Percentiles rank a stretch among this genome's conserved stretches.
These are phyloP conservation scores for Lampropteryx suffumata DNA, from an alignment of 2,888 invertebrate species.

Conservation along the genomic window DNA sequence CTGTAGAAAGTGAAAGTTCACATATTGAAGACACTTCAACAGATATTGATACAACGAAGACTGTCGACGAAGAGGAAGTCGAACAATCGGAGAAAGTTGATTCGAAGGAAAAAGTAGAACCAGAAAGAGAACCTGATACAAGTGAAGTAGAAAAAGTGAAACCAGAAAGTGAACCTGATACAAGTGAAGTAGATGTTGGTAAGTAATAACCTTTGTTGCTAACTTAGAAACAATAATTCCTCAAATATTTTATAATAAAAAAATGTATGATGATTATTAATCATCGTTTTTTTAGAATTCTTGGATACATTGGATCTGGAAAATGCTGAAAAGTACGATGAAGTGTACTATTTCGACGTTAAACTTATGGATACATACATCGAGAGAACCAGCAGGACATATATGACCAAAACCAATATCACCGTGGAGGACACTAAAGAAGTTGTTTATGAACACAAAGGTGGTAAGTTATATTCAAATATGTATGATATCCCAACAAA, in stretches of 20 bases:
- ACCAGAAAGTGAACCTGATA: not conserved
- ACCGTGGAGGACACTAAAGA: constrained; percentile 12
- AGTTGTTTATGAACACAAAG: constrained; percentile 25
- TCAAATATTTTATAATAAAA: no score
- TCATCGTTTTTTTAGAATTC: not conserved
- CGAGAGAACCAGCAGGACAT: constrained; percentile 27
- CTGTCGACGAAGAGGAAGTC: not conserved
- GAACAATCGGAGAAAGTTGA: not conserved
- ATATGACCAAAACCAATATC: constrained; percentile 4
- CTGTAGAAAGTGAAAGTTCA: constrained; percentile 1
- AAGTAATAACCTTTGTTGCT: not conserved
- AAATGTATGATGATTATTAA: no score
- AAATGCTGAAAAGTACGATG: constrained; percentile 28
- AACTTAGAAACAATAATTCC: no score
- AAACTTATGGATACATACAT: constrained; percentile 37
- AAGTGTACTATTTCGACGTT: constrained; percentile 48
- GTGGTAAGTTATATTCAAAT: constrained; percentile 30
- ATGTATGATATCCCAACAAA: no score
- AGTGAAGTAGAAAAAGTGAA: constrained; percentile 2
- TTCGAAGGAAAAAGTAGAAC: not conserved
- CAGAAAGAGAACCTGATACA: not conserved
- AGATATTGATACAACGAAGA: not conserved
- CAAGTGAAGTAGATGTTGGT: constrained; percentile 5
- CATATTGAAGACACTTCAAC: not conserved
- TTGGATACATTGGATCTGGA: constrained; percentile 1